Evolutionary conservation across 2,797 vertebrate species (phyloP), one percentile per base, ranked within the genome.

Genomic region (Pipistrellus nathusii): DNA sequence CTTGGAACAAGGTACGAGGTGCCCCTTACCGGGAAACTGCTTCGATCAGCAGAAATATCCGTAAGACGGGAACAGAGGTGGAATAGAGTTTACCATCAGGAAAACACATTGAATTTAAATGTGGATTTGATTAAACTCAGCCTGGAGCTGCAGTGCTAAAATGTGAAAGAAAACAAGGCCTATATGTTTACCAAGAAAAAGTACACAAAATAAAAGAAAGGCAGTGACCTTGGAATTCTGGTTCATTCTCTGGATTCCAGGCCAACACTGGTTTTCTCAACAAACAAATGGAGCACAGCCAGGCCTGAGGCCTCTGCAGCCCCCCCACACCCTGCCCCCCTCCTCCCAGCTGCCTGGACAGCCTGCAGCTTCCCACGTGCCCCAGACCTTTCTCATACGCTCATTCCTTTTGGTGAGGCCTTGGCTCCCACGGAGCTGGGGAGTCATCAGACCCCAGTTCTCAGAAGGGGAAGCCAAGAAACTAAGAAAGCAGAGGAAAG

Each of bases 201-300:
- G 10, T 46, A 53, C 35, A 20, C 59, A 66, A 18, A 69, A 25
- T 25, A 75, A 75, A 46, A 62, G 73, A 30, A 76, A 82, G 53
- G 62, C 69, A 21, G 27, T 9, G 76, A 23, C 76, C 81, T 32
- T 35, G 53, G 41, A 3, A 53, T 86, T 38, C 44, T 20, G 20
- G 44, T 6, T 57, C 38, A 4, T 75, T 85, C 75, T 75, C 41
- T 38, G 66, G 23, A 41, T 38, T 48, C 53, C 30, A 9, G 69
- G 38, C 80, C 68, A 51, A 9, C 30, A 1, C 32, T 13, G 10
- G 21, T 25, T 66, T 86, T 72, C 68, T 48, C 68, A 57, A 51
- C 57, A 32, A 44, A 32, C 0, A 2, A 0, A 1, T 2, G 2
- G 55, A 30, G 30, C 2, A 13, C n/a, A 1, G 1, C 30, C 13